Base-by-base conservation (phyloP, 2,888 invertebrate genomes). In the Drosophila helvetica region DNA sequence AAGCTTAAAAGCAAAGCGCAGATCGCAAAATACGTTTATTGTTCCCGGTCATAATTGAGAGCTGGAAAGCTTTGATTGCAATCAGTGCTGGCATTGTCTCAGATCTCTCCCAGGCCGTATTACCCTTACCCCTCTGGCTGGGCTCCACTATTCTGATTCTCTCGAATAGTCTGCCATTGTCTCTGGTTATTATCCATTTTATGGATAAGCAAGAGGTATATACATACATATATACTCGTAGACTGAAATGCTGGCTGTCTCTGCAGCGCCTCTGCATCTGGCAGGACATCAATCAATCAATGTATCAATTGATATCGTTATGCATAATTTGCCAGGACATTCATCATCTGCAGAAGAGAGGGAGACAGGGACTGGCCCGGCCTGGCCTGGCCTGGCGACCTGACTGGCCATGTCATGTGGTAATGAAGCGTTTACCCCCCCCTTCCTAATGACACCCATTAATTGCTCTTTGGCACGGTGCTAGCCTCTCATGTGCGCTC, bases 201-300 rank as follows among this genome's bases (percentile, higher is more conserved):
- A 10, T n/a, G 50, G 30, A 30, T 27, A 18, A 30, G 18, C 15
- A 10, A 25, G 4, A 18, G 42, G 5, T 48, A 2, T 3, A 5
- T 6, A 22, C 22, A 3, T 22, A 22, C 0, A 12, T 33, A 6
- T 15, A 15, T 15, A 1, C 1, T 6, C 6, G 15, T 38, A 2
- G 48, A 38, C n/a, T 27, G 12, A 27, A 27, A 2, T 27, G 7
- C 27, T 27, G 27, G 7, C 27, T 27, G 8, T 27, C 27, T 27
- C 27, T 27, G 2, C 18, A 15, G 9, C 8, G 19, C 46, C 25
- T 25, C 19, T n/a, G 19, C 46, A 17, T 42, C 19, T n/a, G 30
- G n/a, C 18, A 59, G 51, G 7, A 43, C 65, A 58, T 73, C 70
- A 71, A 78, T 83, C 57, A 80, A 77, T 83, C 74, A 76, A 71